A percentile compares a stretch with the other conserved stretches of the same genome.
Evolutionary conservation across 2,888 invertebrate species (phyloP).

Genomic region (Microplitis deprimator): DNA sequence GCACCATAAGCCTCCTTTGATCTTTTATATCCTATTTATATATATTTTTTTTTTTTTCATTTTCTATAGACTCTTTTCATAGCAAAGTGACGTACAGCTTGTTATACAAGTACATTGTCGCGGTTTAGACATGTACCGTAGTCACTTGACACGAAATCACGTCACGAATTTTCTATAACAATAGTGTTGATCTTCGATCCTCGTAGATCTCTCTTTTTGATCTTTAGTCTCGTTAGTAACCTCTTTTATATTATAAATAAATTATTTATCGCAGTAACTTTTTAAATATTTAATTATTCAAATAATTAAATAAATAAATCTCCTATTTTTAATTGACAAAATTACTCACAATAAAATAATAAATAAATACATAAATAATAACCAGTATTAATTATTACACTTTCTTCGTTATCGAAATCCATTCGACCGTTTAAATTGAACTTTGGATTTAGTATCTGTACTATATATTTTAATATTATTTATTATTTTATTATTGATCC

Average conservation of each 20-base stretch:
- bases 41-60: too few relatives aligned
- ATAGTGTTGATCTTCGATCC: slow-evolving; percentile 58
- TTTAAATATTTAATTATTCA: slow-evolving; percentile 8
- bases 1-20: too few relatives aligned
- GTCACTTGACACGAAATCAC: slow-evolving; percentile 34
- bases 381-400: not conserved
- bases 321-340: not conserved
- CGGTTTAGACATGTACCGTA: slow-evolving; percentile 13
- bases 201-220: slow-evolving; percentile 37
- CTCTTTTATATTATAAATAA: slow-evolving; percentile 20
- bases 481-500: not conserved
- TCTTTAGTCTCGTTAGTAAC: slow-evolving; percentile 26
- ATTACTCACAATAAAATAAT: too few relatives aligned
- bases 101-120: slow-evolving; percentile 14
- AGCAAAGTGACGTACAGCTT: slow-evolving; percentile 17
- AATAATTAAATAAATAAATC: not conserved
- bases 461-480: not conserved
- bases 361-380: not conserved
- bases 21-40: too few relatives aligned
- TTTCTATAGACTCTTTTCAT: slow-evolving; percentile 10
- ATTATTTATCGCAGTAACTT: not conserved
- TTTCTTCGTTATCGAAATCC: not conserved
- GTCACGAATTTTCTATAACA: slow-evolving; percentile 48
- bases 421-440: not conserved
- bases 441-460: not conserved